phyloP scores from a whole-genome alignment of 1,140 invertebrate genomes.

The Caenorhabditis remanei region DNA sequence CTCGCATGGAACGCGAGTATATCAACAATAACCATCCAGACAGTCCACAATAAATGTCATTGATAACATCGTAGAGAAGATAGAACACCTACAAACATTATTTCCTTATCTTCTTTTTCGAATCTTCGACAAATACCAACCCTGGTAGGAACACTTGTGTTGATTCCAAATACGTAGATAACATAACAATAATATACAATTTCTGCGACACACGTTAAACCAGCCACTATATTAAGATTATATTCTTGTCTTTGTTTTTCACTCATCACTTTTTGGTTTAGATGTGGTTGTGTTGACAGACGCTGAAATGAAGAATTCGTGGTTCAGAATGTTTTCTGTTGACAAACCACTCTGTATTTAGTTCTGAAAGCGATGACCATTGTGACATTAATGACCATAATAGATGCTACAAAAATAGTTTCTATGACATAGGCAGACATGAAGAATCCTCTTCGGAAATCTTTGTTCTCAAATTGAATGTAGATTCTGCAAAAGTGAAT shows the following conservation, averaged over 20 bases:
- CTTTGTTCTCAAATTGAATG: constrained; percentile 50
- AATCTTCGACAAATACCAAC: not conserved
- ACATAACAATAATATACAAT: constrained; percentile 58
- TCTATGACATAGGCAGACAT: constrained; percentile 57
- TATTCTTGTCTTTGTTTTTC: constrained; percentile 62
- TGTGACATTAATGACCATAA: constrained; percentile 57
- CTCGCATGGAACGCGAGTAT: constrained; percentile 37
- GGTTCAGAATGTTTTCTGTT: not conserved
- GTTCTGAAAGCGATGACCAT: constrained; percentile 55
- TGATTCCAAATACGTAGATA: constrained; percentile 59
- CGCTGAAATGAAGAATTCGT: constrained; percentile 30
- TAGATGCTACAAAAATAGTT: constrained; percentile 51
- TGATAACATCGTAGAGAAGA: constrained; percentile 59
- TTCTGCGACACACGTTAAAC: constrained; percentile 58
- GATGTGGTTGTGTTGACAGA: constrained; percentile 27
- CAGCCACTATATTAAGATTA: constrained; percentile 46
- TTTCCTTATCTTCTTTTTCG: not conserved
- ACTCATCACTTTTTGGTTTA: constrained; percentile 58
- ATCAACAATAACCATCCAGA: constrained; percentile 55
- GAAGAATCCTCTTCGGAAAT: constrained; percentile 59
- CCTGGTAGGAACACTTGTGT: constrained; percentile 39
- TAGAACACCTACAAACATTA: constrained; percentile 56
- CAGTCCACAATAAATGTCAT: constrained; percentile 57
- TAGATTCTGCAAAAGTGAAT: constrained; percentile 45
- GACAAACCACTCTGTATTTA: constrained; percentile 54